A percentile compares a stretch with the other conserved stretches of the same genome.
phyloP scores from a whole-genome alignment of 1,140 invertebrate genomes.

The Helicoverpa zea region DNA sequence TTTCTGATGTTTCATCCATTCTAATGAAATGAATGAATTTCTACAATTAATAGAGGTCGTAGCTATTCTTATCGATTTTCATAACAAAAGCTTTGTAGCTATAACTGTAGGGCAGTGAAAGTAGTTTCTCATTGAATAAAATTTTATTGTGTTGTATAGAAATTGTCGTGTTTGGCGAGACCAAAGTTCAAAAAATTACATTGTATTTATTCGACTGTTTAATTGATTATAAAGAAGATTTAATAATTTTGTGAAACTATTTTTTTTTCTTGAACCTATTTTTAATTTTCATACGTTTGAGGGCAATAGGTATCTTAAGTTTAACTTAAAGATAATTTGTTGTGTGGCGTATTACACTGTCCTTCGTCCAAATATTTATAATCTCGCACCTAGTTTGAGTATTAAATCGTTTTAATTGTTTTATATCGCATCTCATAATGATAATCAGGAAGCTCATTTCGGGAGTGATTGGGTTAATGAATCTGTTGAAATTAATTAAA shows the following conservation, averaged over 20 bases:
- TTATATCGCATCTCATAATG: no score
- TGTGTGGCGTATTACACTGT: no score
- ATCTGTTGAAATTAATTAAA: no score
- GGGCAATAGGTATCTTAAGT: no score
- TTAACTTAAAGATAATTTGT: no score
- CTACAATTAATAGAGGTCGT: constrained; percentile 27
- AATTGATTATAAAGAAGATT: not conserved
- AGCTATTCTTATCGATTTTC: constrained; percentile 5
- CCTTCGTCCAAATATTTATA: no score
- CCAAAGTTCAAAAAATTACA: not conserved
- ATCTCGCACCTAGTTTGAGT: no score
- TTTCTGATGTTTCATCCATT: constrained; percentile 14
- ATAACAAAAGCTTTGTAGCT: not conserved
- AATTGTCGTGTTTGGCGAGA: not conserved
- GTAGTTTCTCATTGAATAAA: not conserved
- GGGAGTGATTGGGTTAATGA: no score
- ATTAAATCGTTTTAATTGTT: no score
- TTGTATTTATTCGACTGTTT: not conserved
- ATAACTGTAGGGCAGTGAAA: not conserved
- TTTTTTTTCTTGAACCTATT: not conserved
- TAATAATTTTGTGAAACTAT: not conserved
- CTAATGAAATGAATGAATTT: constrained; percentile 11
- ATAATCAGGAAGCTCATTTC: no score
- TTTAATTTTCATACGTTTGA: no score
- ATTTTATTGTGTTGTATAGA: not conserved